Percentiles rank a stretch among this genome's conserved stretches.
These are phyloP conservation scores for Channa striata DNA, from an alignment of 2,797 vertebrate genomes.

Conservation along the genomic window DNA sequence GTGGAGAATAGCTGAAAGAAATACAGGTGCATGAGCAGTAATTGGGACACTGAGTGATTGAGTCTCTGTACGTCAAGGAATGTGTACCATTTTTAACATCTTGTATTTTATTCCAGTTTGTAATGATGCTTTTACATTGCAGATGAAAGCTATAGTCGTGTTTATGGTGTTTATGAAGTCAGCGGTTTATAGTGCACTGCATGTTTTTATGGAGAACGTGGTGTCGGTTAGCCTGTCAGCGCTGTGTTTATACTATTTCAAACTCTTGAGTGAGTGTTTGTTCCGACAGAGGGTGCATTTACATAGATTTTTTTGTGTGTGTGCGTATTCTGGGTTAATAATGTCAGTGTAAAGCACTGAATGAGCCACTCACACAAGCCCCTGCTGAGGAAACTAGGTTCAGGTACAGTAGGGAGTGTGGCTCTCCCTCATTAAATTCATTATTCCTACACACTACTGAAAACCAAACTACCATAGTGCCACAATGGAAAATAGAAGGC, in stretches of 20 bases:
- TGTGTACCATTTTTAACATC: conserved; percentile 15
- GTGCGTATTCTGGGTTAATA: conserved; percentile 26
- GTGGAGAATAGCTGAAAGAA: conserved; percentile 51
- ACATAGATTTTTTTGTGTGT: conserved; percentile 24
- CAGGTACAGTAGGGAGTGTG: conserved; percentile 24
- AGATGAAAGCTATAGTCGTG: conserved; percentile 14
- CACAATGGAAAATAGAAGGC: conserved; percentile 38
- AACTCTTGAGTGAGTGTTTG: conserved; percentile 23
- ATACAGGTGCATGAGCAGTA: conserved; percentile 54
- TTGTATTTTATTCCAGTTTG: conserved; percentile 19
- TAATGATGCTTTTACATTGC: conserved; percentile 12
- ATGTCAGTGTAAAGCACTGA: conserved; percentile 49
- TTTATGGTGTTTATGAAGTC: conserved; percentile 28
- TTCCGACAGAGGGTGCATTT: conserved; percentile 15
- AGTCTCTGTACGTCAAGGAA: conserved; percentile 48
- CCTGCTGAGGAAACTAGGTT: conserved; percentile 30
- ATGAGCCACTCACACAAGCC: conserved; percentile 40
- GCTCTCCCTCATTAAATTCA: conserved; percentile 26
- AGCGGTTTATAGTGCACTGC: conserved; percentile 9
- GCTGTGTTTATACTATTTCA: conserved; percentile 14
- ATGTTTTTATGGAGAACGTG: conserved; percentile 12
- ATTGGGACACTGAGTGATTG: conserved; percentile 60
- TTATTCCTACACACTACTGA: conserved; percentile 46
- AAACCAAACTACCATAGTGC: conserved; percentile 26
- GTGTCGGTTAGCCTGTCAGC: conserved; percentile 10